Base-by-base conservation (phyloP, 2,113 vertebrate species). In the Bubalus kerabau region DNA sequence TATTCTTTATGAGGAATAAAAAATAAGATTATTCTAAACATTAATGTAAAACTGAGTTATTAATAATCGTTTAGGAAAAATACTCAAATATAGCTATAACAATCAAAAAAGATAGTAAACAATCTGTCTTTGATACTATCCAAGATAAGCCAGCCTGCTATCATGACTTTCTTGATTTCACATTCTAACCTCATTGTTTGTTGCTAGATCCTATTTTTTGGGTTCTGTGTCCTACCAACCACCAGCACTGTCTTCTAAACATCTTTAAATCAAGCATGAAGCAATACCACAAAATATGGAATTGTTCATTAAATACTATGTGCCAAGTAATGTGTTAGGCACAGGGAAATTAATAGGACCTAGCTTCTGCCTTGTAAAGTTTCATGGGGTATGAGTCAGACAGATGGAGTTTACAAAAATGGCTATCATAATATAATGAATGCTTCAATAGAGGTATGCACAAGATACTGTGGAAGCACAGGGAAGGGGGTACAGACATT, bases 141-240 rank as follows among this genome's bases (percentile, higher is more conserved):
- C 54, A 89, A 89, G 96, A 95, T 92, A 94, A 96, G 19, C 48
- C 54, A 52, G 83, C 28, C 78, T 64, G n/a, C 84, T 96, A 85
- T n/a, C 74, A 81, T 54, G 67, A 74, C 87, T 96, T 96, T 91
- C 92, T 89, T 97, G 87, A 95, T 97, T 96, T 95, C 92, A 92
- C 90, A 76, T 74, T 81, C 97, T 95, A 96, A 97, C 96, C 90
- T 95, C 64, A 94, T 50, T 91, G 90, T 76, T 82, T 88, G 40
- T 71, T 95, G 56, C 94, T 87, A 82, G 87, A 86, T 93, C 76
- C 40, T 86, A 54, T 95, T 89, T 91, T 92, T 91, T 36, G 48
- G 43, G 92, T 93, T 89, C 90, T 82, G 14, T 94, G 86, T 92
- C 62, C 83, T 97, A 82, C 64, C 82, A 76, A 94, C 84, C 46